Percentiles rank a stretch among this genome's conserved stretches.
phyloP scores from a whole-genome alignment of 2,888 invertebrate genomes.

The Zeuzera pyrina region DNA sequence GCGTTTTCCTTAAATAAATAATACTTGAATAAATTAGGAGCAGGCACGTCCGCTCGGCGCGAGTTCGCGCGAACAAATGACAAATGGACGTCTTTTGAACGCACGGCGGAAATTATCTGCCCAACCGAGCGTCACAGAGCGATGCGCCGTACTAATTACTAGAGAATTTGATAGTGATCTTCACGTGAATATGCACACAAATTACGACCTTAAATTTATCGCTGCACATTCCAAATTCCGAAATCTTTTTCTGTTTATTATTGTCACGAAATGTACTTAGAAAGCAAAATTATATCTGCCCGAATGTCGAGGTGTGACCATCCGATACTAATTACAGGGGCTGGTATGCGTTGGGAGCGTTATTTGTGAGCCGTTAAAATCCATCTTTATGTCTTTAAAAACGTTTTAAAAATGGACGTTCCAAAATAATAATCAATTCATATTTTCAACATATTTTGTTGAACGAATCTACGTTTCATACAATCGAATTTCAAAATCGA shows the following conservation, averaged over 20 bases:
- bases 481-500: not conserved
- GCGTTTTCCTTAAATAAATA: constrained; percentile 71
- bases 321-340: constrained; percentile 68
- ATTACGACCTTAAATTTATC: constrained; percentile 27
- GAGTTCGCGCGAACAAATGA: constrained; percentile 65
- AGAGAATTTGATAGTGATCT: constrained; percentile 67
- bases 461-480: not conserved
- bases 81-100: constrained; percentile 70
- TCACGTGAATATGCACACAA: constrained; percentile 22
- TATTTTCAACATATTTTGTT: not conserved
- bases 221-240: constrained; percentile 29
- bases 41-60: constrained; percentile 55
- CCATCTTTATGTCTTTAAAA: constrained; percentile 48
- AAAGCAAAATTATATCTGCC: constrained; percentile 66
- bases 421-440: not conserved
- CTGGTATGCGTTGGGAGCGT: constrained; percentile 26
- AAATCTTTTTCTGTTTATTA: constrained; percentile 9
- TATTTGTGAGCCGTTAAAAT: constrained; percentile 55
- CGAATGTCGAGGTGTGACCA: constrained; percentile 68
- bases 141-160: constrained; percentile 67
- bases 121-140: constrained; percentile 63
- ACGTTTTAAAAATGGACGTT: constrained; percentile 38
- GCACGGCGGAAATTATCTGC: constrained; percentile 70
- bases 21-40: constrained; percentile 69
- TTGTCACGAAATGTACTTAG: constrained; percentile 47